Base-by-base conservation (phyloP, 2,113 vertebrate genomes). In the Narcine bancroftii region DNA sequence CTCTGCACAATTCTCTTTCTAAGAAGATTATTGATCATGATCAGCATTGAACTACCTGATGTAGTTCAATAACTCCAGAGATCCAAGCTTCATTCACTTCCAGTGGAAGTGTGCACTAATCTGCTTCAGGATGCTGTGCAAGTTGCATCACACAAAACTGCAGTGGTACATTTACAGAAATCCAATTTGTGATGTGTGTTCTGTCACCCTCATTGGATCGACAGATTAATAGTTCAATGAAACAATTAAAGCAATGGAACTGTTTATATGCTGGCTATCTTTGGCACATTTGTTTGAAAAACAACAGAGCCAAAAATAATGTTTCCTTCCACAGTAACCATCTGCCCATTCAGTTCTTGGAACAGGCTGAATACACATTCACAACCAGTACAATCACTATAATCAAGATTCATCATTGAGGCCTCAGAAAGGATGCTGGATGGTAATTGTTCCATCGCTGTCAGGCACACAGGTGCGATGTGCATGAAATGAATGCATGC, bases 391-490 rank as follows among this genome's bases (percentile, higher is more conserved):
- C 0, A 66, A 66, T 89, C 65, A 66, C 85, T 66, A 65, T 63
- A 89, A 89, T 89, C 56, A 65, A 3, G n/a, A 33, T 65, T 9
- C n/a, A 66, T 66, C 85, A 65, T 89, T 63, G 60, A 33, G 42
- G n/a, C 11, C 63, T 36, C 60, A 17, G 36, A 36, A 11, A 11
- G 0, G 56, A 24, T 87, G 33, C 6, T 87, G 26, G 29, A 87
- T 63, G 60, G 60, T 39, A 65, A 89, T 42, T 89, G 36, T 42
- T 66, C 85, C 85, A 89, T 89, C 60, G 65, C 60, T 56, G 53
- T 36, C 83, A 63, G 9, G 3, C 50, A 11, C 83, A 87, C 60
- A 66, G 60, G 85, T 65, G 85, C 65, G 63, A 89, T 42, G 39
- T 65, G 29, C 15, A 39, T 89, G 60, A 56, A 65, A 89, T 24